Percentiles rank a stretch among this genome's conserved stretches.
These are phyloP conservation scores for Drosophila tsacasi DNA, from an alignment of 1,140 invertebrate species.

Conservation along the genomic window DNA sequence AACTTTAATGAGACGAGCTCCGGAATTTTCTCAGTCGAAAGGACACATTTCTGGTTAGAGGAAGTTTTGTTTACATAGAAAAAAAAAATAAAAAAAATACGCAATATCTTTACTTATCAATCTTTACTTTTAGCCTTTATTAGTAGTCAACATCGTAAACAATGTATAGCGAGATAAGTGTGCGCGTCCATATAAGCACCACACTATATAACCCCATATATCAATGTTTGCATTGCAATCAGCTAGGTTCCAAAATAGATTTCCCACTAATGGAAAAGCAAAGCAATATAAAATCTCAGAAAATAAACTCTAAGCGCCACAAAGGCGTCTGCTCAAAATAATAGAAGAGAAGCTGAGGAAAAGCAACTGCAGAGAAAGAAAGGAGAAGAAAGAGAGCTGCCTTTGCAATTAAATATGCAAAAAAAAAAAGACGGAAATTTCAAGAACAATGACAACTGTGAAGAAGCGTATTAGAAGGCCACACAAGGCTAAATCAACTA, in stretches of 20 bases:
- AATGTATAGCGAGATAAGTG: conserved; percentile 2
- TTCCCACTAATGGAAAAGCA: conserved; percentile 14
- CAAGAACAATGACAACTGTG: not conserved
- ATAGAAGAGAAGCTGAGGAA: not conserved
- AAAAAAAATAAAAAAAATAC: not conserved
- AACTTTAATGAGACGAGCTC: conserved; percentile 42
- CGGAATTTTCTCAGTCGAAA: conserved; percentile 20
- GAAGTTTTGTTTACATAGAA: not conserved
- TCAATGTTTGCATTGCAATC: conserved; percentile 32
- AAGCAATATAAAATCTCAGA: conserved; percentile 8
- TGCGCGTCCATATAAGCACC: too few species aligned
- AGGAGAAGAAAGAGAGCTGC: not conserved
- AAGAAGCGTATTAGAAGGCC: too few species aligned
- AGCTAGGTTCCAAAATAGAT: conserved; percentile 56
- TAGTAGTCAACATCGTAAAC: conserved; percentile 5
- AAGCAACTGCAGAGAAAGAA: not conserved
- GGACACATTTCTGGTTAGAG: not conserved
- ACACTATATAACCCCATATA: not conserved
- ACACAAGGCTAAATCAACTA: not conserved
- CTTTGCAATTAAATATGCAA: not conserved
- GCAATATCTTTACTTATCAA: conserved; percentile 5
- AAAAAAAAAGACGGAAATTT: not conserved
- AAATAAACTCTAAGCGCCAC: conserved; percentile 11
- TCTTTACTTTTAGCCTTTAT: not conserved
- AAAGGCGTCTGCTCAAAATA: not conserved